Evolutionary conservation across 2,888 invertebrate genomes (phyloP).

Genomic region (Punctoribates punctum): DNA sequence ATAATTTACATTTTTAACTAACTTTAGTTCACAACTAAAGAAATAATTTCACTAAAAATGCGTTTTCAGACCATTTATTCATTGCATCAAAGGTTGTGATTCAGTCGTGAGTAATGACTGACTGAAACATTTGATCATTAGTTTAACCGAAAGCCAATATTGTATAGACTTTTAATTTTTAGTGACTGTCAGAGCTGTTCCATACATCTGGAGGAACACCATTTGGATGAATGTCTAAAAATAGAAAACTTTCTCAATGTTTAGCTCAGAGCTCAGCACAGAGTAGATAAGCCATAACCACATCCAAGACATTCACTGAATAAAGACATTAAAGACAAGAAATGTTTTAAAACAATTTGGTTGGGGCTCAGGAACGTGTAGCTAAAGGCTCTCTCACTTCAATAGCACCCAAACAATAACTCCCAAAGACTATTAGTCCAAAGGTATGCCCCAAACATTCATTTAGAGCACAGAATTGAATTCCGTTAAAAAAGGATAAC

Average conservation of each 20-base stretch:
- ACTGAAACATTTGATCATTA: conserved; percentile 8
- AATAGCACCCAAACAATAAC: background rate
- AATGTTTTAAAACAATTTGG: conserved; percentile 22
- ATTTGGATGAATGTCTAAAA: conserved; percentile 16
- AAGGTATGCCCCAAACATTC: conserved; percentile 13
- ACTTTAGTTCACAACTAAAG: conserved; percentile 14
- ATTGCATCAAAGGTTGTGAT: conserved; percentile 26
- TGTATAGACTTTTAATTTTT: conserved; percentile 1
- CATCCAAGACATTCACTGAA: background rate
- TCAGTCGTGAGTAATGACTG: conserved; percentile 22
- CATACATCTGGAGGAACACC: conserved; percentile 18
- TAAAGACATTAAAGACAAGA: conserved; percentile 23
- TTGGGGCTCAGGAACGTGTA: conserved; percentile 21
- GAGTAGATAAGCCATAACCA: background rate
- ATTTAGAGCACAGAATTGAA: background rate
- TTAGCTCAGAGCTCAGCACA: background rate
- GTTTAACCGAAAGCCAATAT: background rate
- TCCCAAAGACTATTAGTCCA: background rate
- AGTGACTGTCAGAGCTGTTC: background rate
- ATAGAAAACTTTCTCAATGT: conserved; percentile 8
- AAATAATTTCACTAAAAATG: background rate
- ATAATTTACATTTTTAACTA: conserved; percentile 32
- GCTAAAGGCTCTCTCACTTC: conserved; percentile 1
- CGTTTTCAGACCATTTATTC: conserved; percentile 14
- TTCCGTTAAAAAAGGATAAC: background rate